Conservation (phyloP, 2,113 vertebrate genomes). For the Neopipo cinnamomea region DNA sequence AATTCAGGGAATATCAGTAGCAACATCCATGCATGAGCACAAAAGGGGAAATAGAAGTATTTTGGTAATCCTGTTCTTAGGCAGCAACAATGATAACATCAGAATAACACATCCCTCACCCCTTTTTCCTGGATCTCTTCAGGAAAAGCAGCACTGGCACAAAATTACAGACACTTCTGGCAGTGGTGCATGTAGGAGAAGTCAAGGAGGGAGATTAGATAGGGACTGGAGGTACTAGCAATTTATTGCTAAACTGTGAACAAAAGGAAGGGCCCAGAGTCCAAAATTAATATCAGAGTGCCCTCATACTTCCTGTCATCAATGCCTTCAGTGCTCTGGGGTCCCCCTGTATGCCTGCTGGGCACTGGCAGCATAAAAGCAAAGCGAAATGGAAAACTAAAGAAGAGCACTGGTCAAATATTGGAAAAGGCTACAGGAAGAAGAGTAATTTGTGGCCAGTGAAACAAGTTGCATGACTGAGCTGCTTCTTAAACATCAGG, state of each 20-base stretch:
- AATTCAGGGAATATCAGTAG: constrained; percentile 60
- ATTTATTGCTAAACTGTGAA: not conserved
- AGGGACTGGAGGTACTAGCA: not conserved
- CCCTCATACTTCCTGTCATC: not conserved
- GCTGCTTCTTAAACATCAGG: not conserved
- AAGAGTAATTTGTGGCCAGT: not conserved
- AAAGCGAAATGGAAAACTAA: not conserved
- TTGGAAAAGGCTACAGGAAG: not conserved
- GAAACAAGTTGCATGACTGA: not conserved
- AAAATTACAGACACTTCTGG: not conserved
- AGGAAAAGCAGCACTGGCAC: not conserved
- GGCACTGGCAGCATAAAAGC: not conserved
- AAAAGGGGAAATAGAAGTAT: constrained; percentile 13
- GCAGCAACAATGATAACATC: not conserved
- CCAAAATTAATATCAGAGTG: not conserved
- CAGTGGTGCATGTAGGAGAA: not conserved
- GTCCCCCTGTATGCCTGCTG: not conserved
- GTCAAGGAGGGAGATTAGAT: not conserved
- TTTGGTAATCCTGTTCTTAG: not conserved
- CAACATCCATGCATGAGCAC: constrained; percentile 54
- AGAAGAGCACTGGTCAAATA: not conserved
- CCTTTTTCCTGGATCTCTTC: not conserved
- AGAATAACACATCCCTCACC: not conserved
- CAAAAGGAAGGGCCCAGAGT: not conserved
- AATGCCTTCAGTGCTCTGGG: not conserved